These are phyloP conservation scores for Drosophila hawaiiensis DNA, from an alignment of 2,888 invertebrate genomes.

Conservation along the genomic window DNA sequence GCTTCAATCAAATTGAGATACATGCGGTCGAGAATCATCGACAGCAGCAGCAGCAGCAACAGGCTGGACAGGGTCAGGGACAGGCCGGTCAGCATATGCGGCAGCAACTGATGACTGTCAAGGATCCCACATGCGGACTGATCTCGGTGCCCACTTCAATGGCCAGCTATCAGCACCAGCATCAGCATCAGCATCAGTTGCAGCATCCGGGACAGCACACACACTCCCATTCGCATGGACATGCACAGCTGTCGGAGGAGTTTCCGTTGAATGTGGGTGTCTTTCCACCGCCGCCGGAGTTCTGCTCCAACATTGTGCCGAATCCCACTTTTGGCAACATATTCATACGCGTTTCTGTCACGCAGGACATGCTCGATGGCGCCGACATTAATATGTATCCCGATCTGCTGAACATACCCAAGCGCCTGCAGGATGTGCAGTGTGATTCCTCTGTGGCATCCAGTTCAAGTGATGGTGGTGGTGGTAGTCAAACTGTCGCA, in stretches of 20 bases:
- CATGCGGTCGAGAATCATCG: constrained; percentile 86
- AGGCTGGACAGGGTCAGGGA: constrained; percentile 42
- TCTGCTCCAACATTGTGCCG: constrained; percentile 86
- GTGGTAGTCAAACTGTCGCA: constrained; percentile 55
- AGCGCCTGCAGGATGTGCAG: constrained; percentile 85
- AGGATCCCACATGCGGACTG: constrained; percentile 83
- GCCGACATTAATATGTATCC: constrained; percentile 91
- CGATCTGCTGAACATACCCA: constrained; percentile 91
- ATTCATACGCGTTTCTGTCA: constrained; percentile 93
- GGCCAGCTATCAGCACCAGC: constrained; percentile 58
- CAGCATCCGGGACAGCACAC: constrained; percentile 51
- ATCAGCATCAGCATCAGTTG: constrained; percentile 35
- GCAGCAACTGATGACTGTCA: constrained; percentile 80
- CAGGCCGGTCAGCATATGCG: constrained; percentile 65
- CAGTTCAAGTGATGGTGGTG: constrained; percentile 53
- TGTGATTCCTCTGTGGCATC: constrained; percentile 32
- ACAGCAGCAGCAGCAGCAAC: constrained; percentile 61
- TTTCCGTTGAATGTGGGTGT: constrained; percentile 86
- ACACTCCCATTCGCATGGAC: constrained; percentile 62
- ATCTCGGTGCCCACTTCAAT: constrained; percentile 81
- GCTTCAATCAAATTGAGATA: constrained; percentile 88
- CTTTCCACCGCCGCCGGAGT: constrained; percentile 87
- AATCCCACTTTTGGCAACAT: constrained; percentile 88
- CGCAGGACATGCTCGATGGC: constrained; percentile 89
- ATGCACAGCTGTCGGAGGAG: constrained; percentile 83